These are phyloP conservation scores for Mythimna vitellina DNA, from an alignment of 2,888 invertebrate species.

Conservation along the genomic window DNA sequence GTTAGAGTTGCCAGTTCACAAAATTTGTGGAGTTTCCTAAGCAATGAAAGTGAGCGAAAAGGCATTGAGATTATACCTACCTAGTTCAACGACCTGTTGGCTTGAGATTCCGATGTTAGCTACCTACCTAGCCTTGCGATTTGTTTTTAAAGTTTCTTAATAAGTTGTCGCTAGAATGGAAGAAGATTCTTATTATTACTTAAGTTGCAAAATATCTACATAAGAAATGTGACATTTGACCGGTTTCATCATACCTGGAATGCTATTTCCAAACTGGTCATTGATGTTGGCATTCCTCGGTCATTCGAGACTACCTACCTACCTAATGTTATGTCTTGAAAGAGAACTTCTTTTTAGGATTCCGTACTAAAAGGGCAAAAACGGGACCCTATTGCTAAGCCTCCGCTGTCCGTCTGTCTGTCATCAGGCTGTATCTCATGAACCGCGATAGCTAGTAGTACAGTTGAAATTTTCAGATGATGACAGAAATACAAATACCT, in stretches of 20 bases:
- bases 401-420: too few species aligned
- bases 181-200: conserved; percentile 8
- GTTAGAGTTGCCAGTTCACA: conserved; percentile 23
- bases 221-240: conserved; percentile 35
- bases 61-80: conserved; percentile 36
- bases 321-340: background rate
- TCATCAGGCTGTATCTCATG: too few species aligned
- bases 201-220: conserved; percentile 26
- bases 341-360: background rate
- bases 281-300: conserved; percentile 11
- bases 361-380: too few species aligned
- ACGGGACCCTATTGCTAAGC: too few species aligned
- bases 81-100: conserved; percentile 42
- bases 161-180: conserved; percentile 10
- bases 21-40: conserved; percentile 32
- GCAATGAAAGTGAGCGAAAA: conserved; percentile 47
- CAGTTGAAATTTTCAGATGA: too few species aligned
- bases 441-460: too few species aligned
- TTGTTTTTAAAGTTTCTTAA: conserved; percentile 11
- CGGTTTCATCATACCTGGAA: conserved; percentile 14
- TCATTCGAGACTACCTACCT: background rate
- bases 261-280: conserved; percentile 14
- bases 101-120: conserved; percentile 18
- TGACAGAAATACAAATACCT: too few species aligned
- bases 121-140: conserved; percentile 1